These are phyloP conservation scores for Embiotoca jacksoni DNA, from an alignment of 2,113 vertebrate species.

Conservation along the genomic window DNA sequence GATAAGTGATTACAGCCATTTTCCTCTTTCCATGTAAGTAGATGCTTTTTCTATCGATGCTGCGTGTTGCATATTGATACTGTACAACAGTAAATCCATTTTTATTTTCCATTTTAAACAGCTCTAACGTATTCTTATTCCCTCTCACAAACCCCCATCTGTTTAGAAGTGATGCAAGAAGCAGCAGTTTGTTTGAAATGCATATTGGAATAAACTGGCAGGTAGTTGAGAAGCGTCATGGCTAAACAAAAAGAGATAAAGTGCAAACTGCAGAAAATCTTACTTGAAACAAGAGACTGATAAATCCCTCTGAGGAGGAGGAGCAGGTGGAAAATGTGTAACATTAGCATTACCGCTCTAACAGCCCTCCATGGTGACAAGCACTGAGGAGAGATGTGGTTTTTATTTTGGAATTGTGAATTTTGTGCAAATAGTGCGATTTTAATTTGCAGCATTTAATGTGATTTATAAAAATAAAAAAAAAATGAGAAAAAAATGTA, in stretches of 20 bases:
- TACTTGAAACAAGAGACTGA: background rate
- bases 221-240: background rate
- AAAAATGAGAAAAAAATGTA: too few relatives aligned
- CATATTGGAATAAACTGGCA: slow-evolving; percentile 33
- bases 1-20: background rate
- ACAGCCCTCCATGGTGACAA: background rate
- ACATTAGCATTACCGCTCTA: background rate
- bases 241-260: slow-evolving; percentile 3
- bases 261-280: slow-evolving; percentile 37
- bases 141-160: background rate
- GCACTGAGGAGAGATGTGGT: background rate
- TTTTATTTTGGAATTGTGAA: background rate
- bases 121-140: background rate
- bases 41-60: too few relatives aligned
- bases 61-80: too few relatives aligned
- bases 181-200: slow-evolving; percentile 49
- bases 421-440: too few relatives aligned
- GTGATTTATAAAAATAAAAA: too few relatives aligned
- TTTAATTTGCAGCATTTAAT: too few relatives aligned
- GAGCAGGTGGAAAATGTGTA: slow-evolving; percentile 12
- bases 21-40: background rate
- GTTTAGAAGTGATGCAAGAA: slow-evolving; percentile 2
- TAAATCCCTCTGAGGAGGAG: slow-evolving; percentile 1
- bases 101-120: background rate
- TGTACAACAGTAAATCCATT: too few relatives aligned